Base-by-base conservation (phyloP, 2,888 invertebrate genomes). In the Ptychoptera contaminata region DNA sequence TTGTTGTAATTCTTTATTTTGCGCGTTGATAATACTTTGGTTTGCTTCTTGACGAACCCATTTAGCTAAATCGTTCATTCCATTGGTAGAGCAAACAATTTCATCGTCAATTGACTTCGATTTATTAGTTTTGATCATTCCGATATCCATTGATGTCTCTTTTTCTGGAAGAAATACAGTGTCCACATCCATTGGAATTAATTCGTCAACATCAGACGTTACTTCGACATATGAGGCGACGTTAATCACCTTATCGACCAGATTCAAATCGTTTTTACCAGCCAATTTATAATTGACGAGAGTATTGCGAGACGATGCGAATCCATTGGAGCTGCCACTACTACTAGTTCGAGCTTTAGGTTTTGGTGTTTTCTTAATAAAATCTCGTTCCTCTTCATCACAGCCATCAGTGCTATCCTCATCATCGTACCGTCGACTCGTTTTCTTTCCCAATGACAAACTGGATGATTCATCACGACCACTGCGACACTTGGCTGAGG, bases 401-500 rank as follows among this genome's bases (percentile, higher is more conserved):
- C 58, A 60, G 9, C 64, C 63, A 37, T 67, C 62, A 11, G 63
- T 63, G 47, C 66, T 65, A 39, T 75, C 74, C 56, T 79, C 78
- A 48, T 75, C 82, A 38, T 60, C 61, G 37, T 63, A 62, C 38
- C 52, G 52, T n/a, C 64, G 71, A 65, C 82, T 79, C 55, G 34
- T 42, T 23, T 8, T 16, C n/a, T 32, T 9, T 9, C 32, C n/a
- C n/a, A 82, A 75, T 51, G 81, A 70, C 39, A 82, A 77, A 37
- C 80, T 81, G 41, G 80, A 70, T 54, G 80, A 81, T 45, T 77
- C 69, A 60, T 83, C 82, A 53, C 78, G 73, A 8, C 86, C 88
- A 60, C 84, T 86, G 55, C 87, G 76, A 59, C 83, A 84, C 63
- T 84, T 82, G 1, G 88, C 86, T 40, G 86, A 87, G 16, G 87